Percentiles rank a stretch among this genome's conserved stretches.
phyloP scores from a whole-genome alignment of 2,797 vertebrate species.

The Sternarchorhynchus goeldii region DNA sequence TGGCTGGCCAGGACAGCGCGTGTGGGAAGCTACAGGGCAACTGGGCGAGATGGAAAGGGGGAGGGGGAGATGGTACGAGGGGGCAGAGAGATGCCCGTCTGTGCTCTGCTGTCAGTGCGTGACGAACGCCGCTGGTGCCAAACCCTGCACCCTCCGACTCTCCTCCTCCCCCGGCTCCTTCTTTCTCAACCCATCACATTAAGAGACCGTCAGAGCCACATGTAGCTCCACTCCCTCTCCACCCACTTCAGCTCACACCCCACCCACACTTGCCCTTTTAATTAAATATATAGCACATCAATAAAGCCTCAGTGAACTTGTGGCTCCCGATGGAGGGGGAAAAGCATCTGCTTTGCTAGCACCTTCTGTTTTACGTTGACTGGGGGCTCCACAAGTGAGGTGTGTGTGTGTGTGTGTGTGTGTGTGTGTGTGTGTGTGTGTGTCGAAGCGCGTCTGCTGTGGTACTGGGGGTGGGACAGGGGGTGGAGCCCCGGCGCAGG shows the following conservation, averaged over 20 bases:
- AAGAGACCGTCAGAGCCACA: conserved; percentile 30
- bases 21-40: background rate
- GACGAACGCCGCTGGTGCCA: conserved; percentile 20
- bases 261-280: conserved; percentile 1
- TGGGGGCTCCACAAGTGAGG: too few species aligned
- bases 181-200: conserved; percentile 53
- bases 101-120: conserved; percentile 42
- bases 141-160: conserved; percentile 14
- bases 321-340: too few species aligned
- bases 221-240: background rate
- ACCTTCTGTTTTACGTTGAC: too few species aligned
- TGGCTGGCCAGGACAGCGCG: conserved; percentile 7
- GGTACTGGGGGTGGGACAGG: too few species aligned
- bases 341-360: too few species aligned
- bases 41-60: background rate
- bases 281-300: conserved; percentile 12
- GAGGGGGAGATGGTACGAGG: conserved; percentile 2
- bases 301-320: too few species aligned
- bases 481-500: too few species aligned
- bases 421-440: too few species aligned
- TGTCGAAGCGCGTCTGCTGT: too few species aligned
- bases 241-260: background rate
- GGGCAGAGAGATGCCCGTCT: background rate
- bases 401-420: too few species aligned
- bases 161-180: conserved; percentile 1